A percentile compares a stretch with the other conserved stretches of the same genome.
These are phyloP conservation scores for Drosophila cognata DNA, from an alignment of 2,888 invertebrate species.

Conservation along the genomic window DNA sequence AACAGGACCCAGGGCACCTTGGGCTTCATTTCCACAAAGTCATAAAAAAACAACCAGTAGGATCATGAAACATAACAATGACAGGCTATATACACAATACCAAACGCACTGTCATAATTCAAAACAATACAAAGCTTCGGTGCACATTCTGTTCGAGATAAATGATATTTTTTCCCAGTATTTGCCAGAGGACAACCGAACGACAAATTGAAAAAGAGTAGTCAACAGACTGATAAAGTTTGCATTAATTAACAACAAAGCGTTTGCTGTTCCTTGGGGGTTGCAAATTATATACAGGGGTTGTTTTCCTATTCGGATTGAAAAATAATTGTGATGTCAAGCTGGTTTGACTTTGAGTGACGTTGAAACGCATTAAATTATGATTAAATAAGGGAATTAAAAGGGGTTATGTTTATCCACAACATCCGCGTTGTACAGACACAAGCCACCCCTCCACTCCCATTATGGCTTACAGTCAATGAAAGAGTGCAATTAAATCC, in stretches of 20 bases:
- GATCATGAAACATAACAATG: conserved; percentile 31
- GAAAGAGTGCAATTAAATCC: conserved; percentile 18
- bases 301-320: conserved; percentile 33
- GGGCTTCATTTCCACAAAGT: conserved; percentile 42
- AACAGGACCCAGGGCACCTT: conserved; percentile 23
- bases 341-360: conserved; percentile 73
- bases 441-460: neutral
- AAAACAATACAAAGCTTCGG: conserved; percentile 15
- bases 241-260: conserved; percentile 61
- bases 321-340: conserved; percentile 59
- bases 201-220: conserved; percentile 23
- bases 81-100: conserved; percentile 2
- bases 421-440: conserved; percentile 4
- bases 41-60: conserved; percentile 28
- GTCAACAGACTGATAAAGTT: conserved; percentile 47
- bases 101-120: conserved; percentile 22
- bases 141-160: conserved; percentile 18
- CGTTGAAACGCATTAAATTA: conserved; percentile 68
- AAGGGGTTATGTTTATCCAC: conserved; percentile 59
- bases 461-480: conserved; percentile 50
- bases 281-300: neutral
- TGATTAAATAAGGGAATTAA: conserved; percentile 69
- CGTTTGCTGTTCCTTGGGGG: conserved; percentile 10
- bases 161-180: conserved; percentile 7
- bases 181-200: conserved; percentile 5